Base-by-base conservation (phyloP, 1,140 invertebrate genomes). In the Doryteuthis pealeii region DNA sequence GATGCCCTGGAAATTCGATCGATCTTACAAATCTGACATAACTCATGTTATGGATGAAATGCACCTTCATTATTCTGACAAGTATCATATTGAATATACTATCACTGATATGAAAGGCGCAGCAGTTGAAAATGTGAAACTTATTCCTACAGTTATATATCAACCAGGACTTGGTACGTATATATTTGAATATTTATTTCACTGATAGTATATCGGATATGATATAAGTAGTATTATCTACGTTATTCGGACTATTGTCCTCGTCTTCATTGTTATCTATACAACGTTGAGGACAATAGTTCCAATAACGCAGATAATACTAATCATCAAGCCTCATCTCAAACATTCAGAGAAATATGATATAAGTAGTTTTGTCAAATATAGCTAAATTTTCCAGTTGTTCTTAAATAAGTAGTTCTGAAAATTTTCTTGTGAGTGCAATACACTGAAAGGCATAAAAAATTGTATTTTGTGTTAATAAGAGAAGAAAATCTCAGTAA, bases 11-110 rank as follows among this genome's bases (percentile, higher is more conserved):
- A 32, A 71, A 3, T 79, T 74, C 49, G 73, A 79, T 71, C 28
- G 78, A n/a, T 32, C 74, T 6, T 79, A 74, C 74, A 79, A 76
- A 65, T 71, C 76, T 49, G 78, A 79, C 40, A 79, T 79, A 65
- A 79, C 78, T 30, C 6, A 71, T 2, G 65, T 72, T 33, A 71
- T 79, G 71, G 43, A 58, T 1, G 33, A 40, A 6, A 40, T 74
- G 28, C 28, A 70, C 28, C 66, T 79, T 5, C 72, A 76, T 14
- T 71, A 74, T 33, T 14, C 32, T 26, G 77, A 79, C 67, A 66
- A 28, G 49, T 76, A 67, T 62, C 45, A 28, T 26, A 76, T 79
- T 28, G 26, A 54, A 26, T 73, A 73, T 72, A 65, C 6, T 1
- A n/a, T 79, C 18, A 62, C 18, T 0, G 73, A 73, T 68, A 65